Conservation (phyloP, 1,140 invertebrate species). For the Leptestheria dahalacensis region DNA sequence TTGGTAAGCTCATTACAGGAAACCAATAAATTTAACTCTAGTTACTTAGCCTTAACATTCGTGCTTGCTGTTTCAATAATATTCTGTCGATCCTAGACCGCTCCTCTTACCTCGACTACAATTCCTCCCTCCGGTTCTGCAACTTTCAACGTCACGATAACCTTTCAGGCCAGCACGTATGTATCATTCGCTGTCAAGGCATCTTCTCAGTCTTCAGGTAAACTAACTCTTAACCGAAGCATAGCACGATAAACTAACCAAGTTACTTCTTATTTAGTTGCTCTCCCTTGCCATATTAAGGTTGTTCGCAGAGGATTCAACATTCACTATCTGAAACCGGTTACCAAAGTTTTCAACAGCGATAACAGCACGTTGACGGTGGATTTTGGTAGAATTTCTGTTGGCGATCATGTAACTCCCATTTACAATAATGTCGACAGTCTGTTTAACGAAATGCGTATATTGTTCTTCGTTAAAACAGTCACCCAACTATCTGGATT, state of each 20-base stretch:
- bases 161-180: neutral
- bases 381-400: neutral
- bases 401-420: neutral
- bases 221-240: neutral
- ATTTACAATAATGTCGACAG: too few relatives aligned
- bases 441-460: neutral
- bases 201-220: neutral
- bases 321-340: neutral
- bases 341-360: neutral
- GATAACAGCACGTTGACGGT: neutral
- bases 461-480: neutral
- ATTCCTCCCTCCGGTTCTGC: neutral
- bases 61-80: neutral
- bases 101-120: neutral
- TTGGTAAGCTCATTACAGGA: neutral
- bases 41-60: too few relatives aligned
- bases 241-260: neutral
- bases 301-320: neutral
- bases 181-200: neutral
- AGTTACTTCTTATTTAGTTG: neutral
- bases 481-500: neutral
- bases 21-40: too few relatives aligned
- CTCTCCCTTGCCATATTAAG: neutral
- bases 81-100: neutral
- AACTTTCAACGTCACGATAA: neutral